Percentiles rank a stretch among this genome's conserved stretches.
Conservation (phyloP, 64 coral and sea anemone species). For the Stichodactyla helianthus region DNA sequence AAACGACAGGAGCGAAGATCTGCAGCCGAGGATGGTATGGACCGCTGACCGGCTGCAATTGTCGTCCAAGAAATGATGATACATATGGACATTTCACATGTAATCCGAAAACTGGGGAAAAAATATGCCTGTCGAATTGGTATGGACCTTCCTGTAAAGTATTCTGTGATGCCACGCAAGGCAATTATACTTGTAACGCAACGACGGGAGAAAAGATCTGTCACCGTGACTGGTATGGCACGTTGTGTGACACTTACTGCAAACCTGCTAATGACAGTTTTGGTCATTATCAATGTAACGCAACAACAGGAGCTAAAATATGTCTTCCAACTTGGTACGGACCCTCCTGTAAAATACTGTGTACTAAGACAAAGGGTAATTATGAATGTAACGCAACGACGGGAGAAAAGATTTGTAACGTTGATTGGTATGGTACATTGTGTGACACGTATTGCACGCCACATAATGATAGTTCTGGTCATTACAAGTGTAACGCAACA, state of each 20-base stretch:
- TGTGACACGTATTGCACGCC: conserved; percentile 48
- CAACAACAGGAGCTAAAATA: conserved; percentile 40
- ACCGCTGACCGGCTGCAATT: not conserved
- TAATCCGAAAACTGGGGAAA: conserved; percentile 28
- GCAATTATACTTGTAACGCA: conserved; percentile 60
- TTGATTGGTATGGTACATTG: conserved; percentile 66
- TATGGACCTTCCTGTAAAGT: conserved; percentile 46
- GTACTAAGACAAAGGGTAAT: conserved; percentile 24
- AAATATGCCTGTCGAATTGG: conserved; percentile 35
- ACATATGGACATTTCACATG: conserved; percentile 43
- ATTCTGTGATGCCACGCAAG: conserved; percentile 7
- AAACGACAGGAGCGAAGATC: conserved; percentile 41
- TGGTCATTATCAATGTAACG: conserved; percentile 66
- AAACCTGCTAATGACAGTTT: not conserved
- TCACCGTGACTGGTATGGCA: conserved; percentile 40
- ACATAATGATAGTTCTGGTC: conserved; percentile 34
- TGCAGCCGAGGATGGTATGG: conserved; percentile 62
- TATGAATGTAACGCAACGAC: conserved; percentile 37
- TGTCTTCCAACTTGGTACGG: conserved; percentile 60
- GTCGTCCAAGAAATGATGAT: conserved; percentile 17
- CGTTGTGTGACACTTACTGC: conserved; percentile 38
- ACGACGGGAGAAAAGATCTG: conserved; percentile 53
- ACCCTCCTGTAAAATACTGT: conserved; percentile 29
- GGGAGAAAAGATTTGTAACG: conserved; percentile 41
- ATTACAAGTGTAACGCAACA: conserved; percentile 24